phyloP scores from a whole-genome alignment of 1,140 invertebrate genomes.

The Piezodorus guildinii region DNA sequence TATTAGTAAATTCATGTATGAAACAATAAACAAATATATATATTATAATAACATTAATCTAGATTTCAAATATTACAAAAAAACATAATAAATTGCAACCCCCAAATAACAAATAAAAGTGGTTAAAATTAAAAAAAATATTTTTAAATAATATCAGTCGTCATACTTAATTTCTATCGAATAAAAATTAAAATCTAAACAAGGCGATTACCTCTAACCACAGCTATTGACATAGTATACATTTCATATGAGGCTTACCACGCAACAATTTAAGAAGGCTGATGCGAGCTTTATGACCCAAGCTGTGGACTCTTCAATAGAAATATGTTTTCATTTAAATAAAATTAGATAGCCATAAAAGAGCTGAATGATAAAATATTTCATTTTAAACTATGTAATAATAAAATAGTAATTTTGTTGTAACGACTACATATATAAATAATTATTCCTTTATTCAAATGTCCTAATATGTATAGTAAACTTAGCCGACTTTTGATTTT shows the following conservation, averaged over 20 bases:
- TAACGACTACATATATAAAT: too few relatives aligned
- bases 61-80: slow-evolving; percentile 21
- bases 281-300: too few relatives aligned
- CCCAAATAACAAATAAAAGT: slow-evolving; percentile 21
- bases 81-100: slow-evolving; percentile 16
- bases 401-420: too few relatives aligned
- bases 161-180: slow-evolving; percentile 15
- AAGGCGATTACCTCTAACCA: slow-evolving; percentile 1
- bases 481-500: too few relatives aligned
- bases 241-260: slow-evolving; percentile 1
- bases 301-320: too few relatives aligned
- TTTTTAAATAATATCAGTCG: slow-evolving; percentile 21
- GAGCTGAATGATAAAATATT: too few relatives aligned
- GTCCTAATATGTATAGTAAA: too few relatives aligned
- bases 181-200: slow-evolving; percentile 11
- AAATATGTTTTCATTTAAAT: too few relatives aligned
- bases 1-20: slow-evolving; percentile 18
- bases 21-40: slow-evolving; percentile 21
- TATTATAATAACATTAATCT: slow-evolving; percentile 21
- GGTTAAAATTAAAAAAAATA: slow-evolving; percentile 17
- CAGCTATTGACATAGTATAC: slow-evolving; percentile 14
- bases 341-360: too few relatives aligned
- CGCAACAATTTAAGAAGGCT: background rate
- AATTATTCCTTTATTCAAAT: too few relatives aligned
- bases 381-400: too few relatives aligned